Percentiles rank a stretch among this genome's conserved stretches.
These are phyloP conservation scores for Lamprologus callipterus DNA, from an alignment of 2,113 vertebrate genomes.

Conservation along the genomic window DNA sequence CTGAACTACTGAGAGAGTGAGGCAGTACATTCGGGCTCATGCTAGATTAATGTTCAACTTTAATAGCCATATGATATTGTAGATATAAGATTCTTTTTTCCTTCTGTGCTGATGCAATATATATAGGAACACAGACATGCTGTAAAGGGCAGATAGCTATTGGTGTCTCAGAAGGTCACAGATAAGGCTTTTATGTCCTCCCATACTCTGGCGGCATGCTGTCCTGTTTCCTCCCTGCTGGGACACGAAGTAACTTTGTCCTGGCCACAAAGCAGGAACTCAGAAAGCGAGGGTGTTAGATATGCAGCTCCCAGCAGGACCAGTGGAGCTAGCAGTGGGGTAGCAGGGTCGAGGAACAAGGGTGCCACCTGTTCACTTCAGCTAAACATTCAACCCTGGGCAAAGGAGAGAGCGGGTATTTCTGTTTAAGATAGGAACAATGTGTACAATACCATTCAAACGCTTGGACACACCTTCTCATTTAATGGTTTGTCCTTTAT, in stretches of 20 bases:
- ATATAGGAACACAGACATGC: conserved; percentile 1
- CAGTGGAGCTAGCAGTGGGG: not conserved
- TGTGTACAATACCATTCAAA: not conserved
- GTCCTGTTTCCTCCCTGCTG: conserved; percentile 24
- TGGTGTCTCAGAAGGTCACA: conserved; percentile 49
- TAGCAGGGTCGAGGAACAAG: not conserved
- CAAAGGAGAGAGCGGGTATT: not conserved
- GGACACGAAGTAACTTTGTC: conserved; percentile 22
- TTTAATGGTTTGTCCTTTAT: not conserved
- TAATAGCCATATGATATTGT: not conserved
- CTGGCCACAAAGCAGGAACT: conserved; percentile 23
- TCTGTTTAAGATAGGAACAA: not conserved
- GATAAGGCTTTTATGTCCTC: conserved; percentile 32
- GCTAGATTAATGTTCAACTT: not conserved
- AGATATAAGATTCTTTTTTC: not conserved
- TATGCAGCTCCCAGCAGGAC: conserved; percentile 29
- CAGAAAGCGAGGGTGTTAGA: conserved; percentile 21
- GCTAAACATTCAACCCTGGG: not conserved
- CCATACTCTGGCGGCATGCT: conserved; percentile 25
- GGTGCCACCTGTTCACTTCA: conserved; percentile 41
- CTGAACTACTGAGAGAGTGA: not conserved
- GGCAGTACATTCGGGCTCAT: not conserved
- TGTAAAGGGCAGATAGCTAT: conserved; percentile 42
- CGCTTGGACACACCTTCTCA: not conserved
- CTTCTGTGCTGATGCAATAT: conserved; percentile 1